Percentiles rank a stretch among this genome's conserved stretches.
These are phyloP conservation scores for Drosophila tristis DNA, from an alignment of 1,140 invertebrate genomes.

Conservation along the genomic window DNA sequence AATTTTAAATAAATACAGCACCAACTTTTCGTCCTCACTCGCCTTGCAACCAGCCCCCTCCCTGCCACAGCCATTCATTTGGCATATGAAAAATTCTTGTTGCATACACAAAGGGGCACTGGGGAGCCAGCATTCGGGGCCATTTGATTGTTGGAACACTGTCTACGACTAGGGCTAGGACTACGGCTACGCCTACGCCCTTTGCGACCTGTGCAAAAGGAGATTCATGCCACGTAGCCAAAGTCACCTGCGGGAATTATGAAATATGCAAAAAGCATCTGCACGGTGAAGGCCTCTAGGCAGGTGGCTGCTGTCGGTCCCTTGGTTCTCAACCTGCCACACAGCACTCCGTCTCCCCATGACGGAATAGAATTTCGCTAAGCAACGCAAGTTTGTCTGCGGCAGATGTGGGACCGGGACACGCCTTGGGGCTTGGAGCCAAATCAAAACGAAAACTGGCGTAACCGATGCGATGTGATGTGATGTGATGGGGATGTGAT, in stretches of 20 bases:
- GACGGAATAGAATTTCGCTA: slow-evolving; percentile 55
- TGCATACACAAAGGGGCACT: slow-evolving; percentile 71
- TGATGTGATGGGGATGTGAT: slow-evolving; percentile 3
- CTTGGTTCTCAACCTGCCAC: not conserved
- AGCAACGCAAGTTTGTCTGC: slow-evolving; percentile 49
- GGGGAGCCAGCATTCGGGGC: slow-evolving; percentile 49
- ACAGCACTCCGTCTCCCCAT: slow-evolving; percentile 16
- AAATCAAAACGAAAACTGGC: slow-evolving; percentile 49
- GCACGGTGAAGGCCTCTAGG: slow-evolving; percentile 30
- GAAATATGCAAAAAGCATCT: slow-evolving; percentile 76
- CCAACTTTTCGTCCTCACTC: not conserved
- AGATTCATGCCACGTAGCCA: slow-evolving; percentile 1
- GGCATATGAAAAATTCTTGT: slow-evolving; percentile 55
- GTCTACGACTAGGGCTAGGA: slow-evolving; percentile 2
- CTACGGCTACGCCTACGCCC: no score
- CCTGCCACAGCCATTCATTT: slow-evolving; percentile 46
- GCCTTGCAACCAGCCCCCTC: not conserved
- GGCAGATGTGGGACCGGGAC: slow-evolving; percentile 1
- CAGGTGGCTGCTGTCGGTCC: slow-evolving; percentile 20
- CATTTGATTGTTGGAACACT: slow-evolving; percentile 61
- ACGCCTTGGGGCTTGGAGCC: slow-evolving; percentile 18
- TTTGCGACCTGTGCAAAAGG: no score
- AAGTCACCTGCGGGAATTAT: slow-evolving; percentile 73
- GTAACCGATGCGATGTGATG: slow-evolving; percentile 48
- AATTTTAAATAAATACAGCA: slow-evolving; percentile 12